Evolutionary conservation across 2,888 invertebrate species (phyloP).

Genomic region (Syrphus vitripennis): DNA sequence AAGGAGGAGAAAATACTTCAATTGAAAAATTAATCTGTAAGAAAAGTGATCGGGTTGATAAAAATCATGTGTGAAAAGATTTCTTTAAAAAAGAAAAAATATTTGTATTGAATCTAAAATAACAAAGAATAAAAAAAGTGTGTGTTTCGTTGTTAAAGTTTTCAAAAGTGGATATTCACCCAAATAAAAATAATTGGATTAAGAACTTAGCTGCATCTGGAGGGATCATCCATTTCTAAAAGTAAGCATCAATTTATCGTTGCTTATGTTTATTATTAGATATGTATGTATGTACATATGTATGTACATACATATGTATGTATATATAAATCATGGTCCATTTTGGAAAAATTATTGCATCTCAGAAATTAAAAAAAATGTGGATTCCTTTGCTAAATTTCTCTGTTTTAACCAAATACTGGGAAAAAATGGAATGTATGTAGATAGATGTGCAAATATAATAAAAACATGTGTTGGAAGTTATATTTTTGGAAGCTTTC

Average conservation of each 20-base stretch:
- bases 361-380: too few relatives aligned
- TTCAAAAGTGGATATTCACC: constrained; percentile 5
- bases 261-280: background rate
- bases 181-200: background rate
- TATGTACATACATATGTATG: background rate
- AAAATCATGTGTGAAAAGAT: background rate
- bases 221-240: background rate
- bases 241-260: background rate
- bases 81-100: background rate
- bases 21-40: background rate
- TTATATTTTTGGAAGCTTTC: too few relatives aligned
- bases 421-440: too few relatives aligned
- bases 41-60: background rate
- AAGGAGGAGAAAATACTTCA: background rate
- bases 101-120: background rate
- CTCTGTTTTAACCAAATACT: too few relatives aligned
- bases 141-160: background rate
- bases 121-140: background rate
- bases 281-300: background rate
- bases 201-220: background rate
- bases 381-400: too few relatives aligned
- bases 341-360: too few relatives aligned
- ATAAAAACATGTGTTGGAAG: too few relatives aligned
- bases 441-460: too few relatives aligned
- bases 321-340: background rate